Conservation (phyloP, 1,140 invertebrate genomes). For the Reticulitermes speratus region DNA sequence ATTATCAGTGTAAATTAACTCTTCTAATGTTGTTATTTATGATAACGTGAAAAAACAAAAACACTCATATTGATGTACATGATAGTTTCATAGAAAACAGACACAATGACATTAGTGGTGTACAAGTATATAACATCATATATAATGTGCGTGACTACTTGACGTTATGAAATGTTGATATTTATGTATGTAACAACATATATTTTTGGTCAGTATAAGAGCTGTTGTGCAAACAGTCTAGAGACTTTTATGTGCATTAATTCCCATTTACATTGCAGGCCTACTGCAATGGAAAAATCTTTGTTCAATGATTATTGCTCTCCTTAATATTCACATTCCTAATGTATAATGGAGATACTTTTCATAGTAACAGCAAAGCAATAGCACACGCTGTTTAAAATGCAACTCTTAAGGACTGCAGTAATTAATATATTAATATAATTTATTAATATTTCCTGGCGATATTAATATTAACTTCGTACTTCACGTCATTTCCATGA, state of each 20-base stretch:
- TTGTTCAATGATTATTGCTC: background rate
- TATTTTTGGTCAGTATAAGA: conserved; percentile 35
- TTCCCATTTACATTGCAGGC: conserved; percentile 20
- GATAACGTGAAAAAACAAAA: background rate
- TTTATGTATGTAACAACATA: conserved; percentile 35
- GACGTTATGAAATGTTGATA: conserved; percentile 26
- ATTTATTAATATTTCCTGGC: background rate
- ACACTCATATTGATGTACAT: background rate
- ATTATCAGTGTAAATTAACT: background rate
- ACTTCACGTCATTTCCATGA: background rate
- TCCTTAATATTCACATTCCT: background rate
- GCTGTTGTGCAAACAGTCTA: conserved; percentile 29
- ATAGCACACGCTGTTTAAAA: background rate
- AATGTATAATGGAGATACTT: too few species aligned
- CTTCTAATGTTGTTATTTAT: background rate
- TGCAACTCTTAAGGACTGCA: background rate
- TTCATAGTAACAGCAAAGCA: background rate
- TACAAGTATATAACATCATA: conserved; percentile 28
- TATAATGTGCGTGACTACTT: conserved; percentile 20
- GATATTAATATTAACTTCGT: background rate
- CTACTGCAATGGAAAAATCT: background rate
- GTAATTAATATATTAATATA: background rate
- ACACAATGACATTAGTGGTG: conserved; percentile 24
- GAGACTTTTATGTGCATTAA: conserved; percentile 25
- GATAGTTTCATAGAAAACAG: background rate